These are phyloP conservation scores for Cotesia congregata DNA, from an alignment of 2,888 invertebrate species.

Conservation along the genomic window DNA sequence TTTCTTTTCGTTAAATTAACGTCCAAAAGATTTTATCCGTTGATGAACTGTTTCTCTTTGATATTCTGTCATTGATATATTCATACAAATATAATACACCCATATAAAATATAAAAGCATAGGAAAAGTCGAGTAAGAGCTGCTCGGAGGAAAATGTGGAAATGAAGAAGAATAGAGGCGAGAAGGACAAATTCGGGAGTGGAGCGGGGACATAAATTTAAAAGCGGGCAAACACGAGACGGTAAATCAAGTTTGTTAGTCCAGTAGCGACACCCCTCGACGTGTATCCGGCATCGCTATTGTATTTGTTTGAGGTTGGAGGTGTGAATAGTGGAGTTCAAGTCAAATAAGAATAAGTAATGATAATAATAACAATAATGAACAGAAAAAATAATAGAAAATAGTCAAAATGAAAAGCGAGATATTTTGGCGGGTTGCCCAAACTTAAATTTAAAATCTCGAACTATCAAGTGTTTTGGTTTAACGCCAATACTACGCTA, in stretches of 20 bases:
- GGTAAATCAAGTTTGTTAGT: slow-evolving; percentile 37
- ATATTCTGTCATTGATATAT: background rate
- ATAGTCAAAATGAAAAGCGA: background rate
- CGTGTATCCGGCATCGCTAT: background rate
- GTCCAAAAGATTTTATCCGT: too few species aligned
- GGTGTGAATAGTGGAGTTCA: slow-evolving; percentile 4
- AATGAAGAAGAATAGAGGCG: slow-evolving; percentile 12
- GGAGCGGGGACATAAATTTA: slow-evolving; percentile 28
- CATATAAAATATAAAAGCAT: background rate
- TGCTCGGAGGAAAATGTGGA: slow-evolving; percentile 13
- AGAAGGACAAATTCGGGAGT: slow-evolving; percentile 16
- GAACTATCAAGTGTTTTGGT: background rate
- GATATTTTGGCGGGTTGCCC: slow-evolving; percentile 17
- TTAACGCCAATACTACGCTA: background rate
- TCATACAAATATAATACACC: slow-evolving; percentile 10
- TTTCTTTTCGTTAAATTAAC: too few species aligned
- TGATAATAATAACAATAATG: background rate
- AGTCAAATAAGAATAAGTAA: too few species aligned
- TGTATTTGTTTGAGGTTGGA: slow-evolving; percentile 31
- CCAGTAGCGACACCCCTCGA: slow-evolving; percentile 20
- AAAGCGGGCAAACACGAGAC: slow-evolving; percentile 5
- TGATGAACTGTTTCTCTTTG: slow-evolving; percentile 2
- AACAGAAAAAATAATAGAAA: background rate
- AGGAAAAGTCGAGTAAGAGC: background rate
- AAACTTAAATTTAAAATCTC: background rate